A percentile compares a stretch with the other conserved stretches of the same genome.
These are phyloP conservation scores for Heteropelma amictum DNA, from an alignment of 2,888 invertebrate genomes.

Conservation along the genomic window DNA sequence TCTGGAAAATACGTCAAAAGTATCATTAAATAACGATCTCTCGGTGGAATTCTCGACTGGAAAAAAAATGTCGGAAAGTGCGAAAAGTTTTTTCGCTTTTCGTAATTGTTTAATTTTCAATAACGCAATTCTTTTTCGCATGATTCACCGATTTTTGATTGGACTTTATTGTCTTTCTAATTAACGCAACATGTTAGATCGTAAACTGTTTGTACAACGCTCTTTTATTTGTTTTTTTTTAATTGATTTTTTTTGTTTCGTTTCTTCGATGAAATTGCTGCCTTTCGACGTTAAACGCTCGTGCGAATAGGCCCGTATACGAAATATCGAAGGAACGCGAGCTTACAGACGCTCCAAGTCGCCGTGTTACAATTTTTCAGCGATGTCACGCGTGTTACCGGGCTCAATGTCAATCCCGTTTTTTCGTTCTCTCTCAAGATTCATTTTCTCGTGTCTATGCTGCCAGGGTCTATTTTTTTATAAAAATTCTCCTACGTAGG, in stretches of 20 bases:
- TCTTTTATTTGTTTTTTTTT: constrained; percentile 61
- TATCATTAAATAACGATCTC: too few relatives aligned
- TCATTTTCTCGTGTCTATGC: too few relatives aligned
- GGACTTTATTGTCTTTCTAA: neutral
- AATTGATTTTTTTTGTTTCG: constrained; percentile 60
- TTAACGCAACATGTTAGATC: neutral
- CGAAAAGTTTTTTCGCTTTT: too few relatives aligned
- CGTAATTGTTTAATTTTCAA: too few relatives aligned
- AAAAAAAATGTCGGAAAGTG: too few relatives aligned
- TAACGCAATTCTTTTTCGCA: too few relatives aligned
- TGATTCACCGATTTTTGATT: too few relatives aligned
- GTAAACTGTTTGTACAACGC: constrained; percentile 60
- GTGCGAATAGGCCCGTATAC: constrained; percentile 60
- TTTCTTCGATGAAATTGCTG: constrained; percentile 56
- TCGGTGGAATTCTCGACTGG: too few relatives aligned
- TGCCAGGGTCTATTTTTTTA: too few relatives aligned
- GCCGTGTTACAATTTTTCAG: constrained; percentile 56
- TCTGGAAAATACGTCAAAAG: too few relatives aligned
- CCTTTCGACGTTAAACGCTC: constrained; percentile 51
- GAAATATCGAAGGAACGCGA: constrained; percentile 60
- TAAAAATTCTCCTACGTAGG: too few relatives aligned
- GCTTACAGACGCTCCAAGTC: constrained; percentile 38
- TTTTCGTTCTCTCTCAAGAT: too few relatives aligned
- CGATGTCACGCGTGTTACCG: constrained; percentile 58
- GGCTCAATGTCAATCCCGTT: constrained; percentile 54